Conservation (phyloP, 30 jellyfish, hydroid and myxozoan genomes). For the Cassiopea andromeda region DNA sequence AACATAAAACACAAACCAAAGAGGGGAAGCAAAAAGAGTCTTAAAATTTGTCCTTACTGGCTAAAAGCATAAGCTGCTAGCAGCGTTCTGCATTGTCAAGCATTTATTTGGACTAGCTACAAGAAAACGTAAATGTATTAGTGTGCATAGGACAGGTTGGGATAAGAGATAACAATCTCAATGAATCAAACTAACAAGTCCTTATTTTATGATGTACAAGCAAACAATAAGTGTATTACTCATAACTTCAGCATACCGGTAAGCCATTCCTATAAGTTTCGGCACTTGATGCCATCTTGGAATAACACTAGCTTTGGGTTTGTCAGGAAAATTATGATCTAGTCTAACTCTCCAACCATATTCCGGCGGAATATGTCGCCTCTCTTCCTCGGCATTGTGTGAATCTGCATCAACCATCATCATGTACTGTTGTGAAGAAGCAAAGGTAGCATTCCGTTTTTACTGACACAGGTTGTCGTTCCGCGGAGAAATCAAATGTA, state of each 20-base stretch:
- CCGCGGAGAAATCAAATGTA: slow-evolving; percentile 22
- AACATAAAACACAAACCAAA: no score
- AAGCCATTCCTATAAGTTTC: slow-evolving; percentile 94
- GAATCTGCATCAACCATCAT: slow-evolving; percentile 22
- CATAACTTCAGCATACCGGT: slow-evolving; percentile 65
- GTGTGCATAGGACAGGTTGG: no score
- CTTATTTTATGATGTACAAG: neutral
- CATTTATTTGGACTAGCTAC: no score
- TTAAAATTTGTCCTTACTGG: no score
- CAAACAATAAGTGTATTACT: neutral
- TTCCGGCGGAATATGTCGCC: slow-evolving; percentile 89
- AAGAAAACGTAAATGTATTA: no score
- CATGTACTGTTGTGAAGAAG: neutral
- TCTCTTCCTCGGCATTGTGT: neutral
- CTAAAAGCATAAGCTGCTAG: no score
- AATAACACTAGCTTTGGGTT: slow-evolving; percentile 88
- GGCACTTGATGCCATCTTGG: slow-evolving; percentile 98
- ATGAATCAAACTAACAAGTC: no score
- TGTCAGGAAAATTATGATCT: slow-evolving; percentile 91
- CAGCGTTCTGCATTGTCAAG: no score
- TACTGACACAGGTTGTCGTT: neutral
- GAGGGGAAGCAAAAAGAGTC: no score
- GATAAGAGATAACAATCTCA: no score
- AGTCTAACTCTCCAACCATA: slow-evolving; percentile 94
- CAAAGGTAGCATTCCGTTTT: neutral